Evolutionary conservation across 1,140 invertebrate genomes (phyloP).

Genomic region (Tribolium castaneum): DNA sequence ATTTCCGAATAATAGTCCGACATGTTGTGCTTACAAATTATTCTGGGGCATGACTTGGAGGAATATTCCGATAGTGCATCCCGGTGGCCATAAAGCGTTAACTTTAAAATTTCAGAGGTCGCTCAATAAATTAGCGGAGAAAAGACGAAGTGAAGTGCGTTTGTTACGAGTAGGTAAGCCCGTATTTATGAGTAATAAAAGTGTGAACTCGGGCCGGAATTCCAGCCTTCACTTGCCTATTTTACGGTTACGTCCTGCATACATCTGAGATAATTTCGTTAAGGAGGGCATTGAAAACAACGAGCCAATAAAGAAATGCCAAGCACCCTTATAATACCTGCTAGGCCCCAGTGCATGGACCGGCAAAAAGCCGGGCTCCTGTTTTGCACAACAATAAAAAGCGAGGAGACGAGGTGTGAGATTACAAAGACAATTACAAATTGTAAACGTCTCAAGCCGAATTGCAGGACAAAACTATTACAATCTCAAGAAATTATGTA

Average conservation of each 20-base stretch:
- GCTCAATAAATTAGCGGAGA: conserved; percentile 5
- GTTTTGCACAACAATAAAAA: conserved; percentile 35
- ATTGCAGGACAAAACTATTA: no score
- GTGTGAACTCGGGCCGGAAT: conserved; percentile 6
- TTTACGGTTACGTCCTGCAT: conserved; percentile 38
- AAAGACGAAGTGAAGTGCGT: conserved; percentile 22
- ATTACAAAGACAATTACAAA: conserved; percentile 14
- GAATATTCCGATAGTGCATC: background rate
- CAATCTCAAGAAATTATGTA: no score
- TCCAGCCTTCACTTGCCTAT: conserved; percentile 34
- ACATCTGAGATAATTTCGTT: conserved; percentile 39
- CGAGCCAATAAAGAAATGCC: conserved; percentile 37
- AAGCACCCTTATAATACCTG: conserved; percentile 36
- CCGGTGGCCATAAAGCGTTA: background rate
- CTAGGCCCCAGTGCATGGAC: background rate
- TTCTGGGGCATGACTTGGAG: background rate
- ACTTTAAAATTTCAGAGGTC: background rate
- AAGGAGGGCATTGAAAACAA: conserved; percentile 41
- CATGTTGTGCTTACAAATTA: conserved; percentile 23
- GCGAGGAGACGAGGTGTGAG: background rate
- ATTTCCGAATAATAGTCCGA: background rate
- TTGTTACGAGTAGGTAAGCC: conserved; percentile 2
- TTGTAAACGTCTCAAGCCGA: background rate
- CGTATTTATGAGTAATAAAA: conserved; percentile 38
- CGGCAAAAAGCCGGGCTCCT: background rate